phyloP scores from a whole-genome alignment of 2,888 invertebrate species.

The Exocentrus adspersus region DNA sequence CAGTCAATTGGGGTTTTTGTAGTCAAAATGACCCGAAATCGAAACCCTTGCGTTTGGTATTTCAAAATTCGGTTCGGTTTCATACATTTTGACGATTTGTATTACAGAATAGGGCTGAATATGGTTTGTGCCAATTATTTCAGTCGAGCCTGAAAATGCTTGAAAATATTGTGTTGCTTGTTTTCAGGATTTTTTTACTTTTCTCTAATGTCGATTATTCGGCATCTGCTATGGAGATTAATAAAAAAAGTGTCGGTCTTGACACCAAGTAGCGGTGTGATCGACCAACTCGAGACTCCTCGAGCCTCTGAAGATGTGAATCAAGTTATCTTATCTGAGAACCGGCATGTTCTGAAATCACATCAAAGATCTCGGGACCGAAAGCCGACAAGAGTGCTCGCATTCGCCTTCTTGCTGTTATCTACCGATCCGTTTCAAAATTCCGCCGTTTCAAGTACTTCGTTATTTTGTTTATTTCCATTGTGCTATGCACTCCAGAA shows the following conservation, averaged over 20 bases:
- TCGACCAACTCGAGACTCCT: not conserved
- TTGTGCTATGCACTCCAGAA: slow-evolving; percentile 4
- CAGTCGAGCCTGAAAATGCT: too few species aligned
- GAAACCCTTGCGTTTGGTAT: too few species aligned
- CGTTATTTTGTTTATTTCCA: slow-evolving; percentile 16
- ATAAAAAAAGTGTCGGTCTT: slow-evolving; percentile 9
- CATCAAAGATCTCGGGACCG: slow-evolving; percentile 28
- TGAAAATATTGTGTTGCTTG: too few species aligned
- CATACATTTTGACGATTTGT: too few species aligned
- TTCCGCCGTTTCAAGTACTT: slow-evolving; percentile 17
- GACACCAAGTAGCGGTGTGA: slow-evolving; percentile 11
- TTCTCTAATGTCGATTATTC: too few species aligned
- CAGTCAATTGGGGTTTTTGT: too few species aligned
- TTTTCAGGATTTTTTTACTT: too few species aligned
- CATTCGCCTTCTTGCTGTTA: slow-evolving; percentile 8
- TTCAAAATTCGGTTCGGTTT: too few species aligned
- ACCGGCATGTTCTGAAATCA: slow-evolving; percentile 29
- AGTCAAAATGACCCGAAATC: too few species aligned
- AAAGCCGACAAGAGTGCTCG: slow-evolving; percentile 16
- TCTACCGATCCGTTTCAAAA: slow-evolving; percentile 17
- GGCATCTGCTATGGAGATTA: too few species aligned
- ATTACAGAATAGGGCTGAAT: too few species aligned
- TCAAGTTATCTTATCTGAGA: slow-evolving; percentile 25
- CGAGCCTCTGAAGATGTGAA: slow-evolving; percentile 9
- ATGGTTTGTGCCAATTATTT: too few species aligned